These are phyloP conservation scores for Plagiodera versicolora DNA, from an alignment of 2,888 invertebrate species.

Conservation along the genomic window DNA sequence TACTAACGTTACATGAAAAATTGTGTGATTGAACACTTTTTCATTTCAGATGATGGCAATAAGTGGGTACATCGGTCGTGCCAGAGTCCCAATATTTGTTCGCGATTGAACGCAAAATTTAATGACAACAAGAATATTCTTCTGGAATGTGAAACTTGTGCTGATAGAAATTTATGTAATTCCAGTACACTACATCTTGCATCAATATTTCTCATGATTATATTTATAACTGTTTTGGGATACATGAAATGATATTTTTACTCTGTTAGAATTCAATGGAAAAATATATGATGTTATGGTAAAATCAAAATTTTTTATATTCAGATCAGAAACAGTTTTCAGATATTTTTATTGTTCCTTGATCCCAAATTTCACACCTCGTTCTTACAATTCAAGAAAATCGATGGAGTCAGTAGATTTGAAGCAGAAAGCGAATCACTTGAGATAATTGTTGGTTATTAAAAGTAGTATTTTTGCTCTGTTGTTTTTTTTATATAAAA, in stretches of 20 bases:
- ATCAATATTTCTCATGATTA: neutral
- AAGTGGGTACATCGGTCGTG: slow-evolving; percentile 43
- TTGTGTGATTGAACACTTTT: slow-evolving; percentile 6
- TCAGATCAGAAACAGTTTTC: too few relatives aligned
- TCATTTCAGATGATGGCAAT: slow-evolving; percentile 39
- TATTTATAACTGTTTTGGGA: neutral
- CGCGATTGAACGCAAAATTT: slow-evolving; percentile 32
- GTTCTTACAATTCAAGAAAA: too few relatives aligned
- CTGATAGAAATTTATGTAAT: slow-evolving; percentile 40
- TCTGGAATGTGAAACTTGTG: slow-evolving; percentile 42
- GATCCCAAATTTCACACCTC: too few relatives aligned
- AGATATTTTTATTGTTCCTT: too few relatives aligned
- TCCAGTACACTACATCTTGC: slow-evolving; percentile 3
- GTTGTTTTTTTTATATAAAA: too few relatives aligned
- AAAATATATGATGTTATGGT: too few relatives aligned
- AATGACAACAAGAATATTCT: slow-evolving; percentile 35
- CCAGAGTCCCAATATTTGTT: slow-evolving; percentile 38
- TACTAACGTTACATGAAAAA: neutral
- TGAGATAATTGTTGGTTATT: too few relatives aligned
- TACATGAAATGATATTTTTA: neutral
- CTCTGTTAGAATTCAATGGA: too few relatives aligned
- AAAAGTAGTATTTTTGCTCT: too few relatives aligned
- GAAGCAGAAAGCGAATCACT: too few relatives aligned
- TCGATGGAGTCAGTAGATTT: too few relatives aligned
- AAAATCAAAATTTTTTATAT: too few relatives aligned